Conservation (phyloP, 2,113 vertebrate genomes). For the Speoplatyrhinus poulsoni region DNA sequence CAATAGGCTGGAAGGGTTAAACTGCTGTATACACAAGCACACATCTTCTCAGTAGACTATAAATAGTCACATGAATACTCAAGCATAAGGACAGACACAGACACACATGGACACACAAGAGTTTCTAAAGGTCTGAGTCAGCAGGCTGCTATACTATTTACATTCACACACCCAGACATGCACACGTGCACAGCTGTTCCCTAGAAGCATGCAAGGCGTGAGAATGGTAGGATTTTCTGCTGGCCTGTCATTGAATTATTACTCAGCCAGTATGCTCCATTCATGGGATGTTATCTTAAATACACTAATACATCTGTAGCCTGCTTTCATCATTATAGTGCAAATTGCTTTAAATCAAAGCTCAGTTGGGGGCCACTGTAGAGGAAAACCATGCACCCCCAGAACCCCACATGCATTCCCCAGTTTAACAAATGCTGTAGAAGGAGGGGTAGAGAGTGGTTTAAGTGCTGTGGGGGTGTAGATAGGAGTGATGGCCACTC, state of each 20-base stretch:
- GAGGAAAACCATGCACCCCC: background rate
- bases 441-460: too few species aligned
- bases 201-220: slow-evolving; percentile 4
- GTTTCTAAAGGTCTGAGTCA: slow-evolving; percentile 52
- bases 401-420: too few species aligned
- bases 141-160: slow-evolving; percentile 41
- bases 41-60: background rate
- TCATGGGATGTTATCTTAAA: slow-evolving; percentile 5
- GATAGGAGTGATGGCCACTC: too few species aligned
- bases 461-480: too few species aligned
- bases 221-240: slow-evolving; percentile 12
- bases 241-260: background rate
- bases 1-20: background rate
- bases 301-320: background rate
- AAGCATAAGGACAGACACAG: background rate
- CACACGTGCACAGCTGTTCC: background rate
- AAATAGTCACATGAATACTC: background rate
- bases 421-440: too few species aligned
- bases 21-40: background rate
- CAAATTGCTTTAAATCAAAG: background rate
- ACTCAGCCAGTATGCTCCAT: slow-evolving; percentile 8
- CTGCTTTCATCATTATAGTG: slow-evolving; percentile 13
- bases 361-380: background rate
- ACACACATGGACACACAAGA: slow-evolving; percentile 34
- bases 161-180: slow-evolving; percentile 7